These are phyloP conservation scores for Eulacestoma nigropectus DNA, from an alignment of 2,113 vertebrate genomes.

Conservation along the genomic window DNA sequence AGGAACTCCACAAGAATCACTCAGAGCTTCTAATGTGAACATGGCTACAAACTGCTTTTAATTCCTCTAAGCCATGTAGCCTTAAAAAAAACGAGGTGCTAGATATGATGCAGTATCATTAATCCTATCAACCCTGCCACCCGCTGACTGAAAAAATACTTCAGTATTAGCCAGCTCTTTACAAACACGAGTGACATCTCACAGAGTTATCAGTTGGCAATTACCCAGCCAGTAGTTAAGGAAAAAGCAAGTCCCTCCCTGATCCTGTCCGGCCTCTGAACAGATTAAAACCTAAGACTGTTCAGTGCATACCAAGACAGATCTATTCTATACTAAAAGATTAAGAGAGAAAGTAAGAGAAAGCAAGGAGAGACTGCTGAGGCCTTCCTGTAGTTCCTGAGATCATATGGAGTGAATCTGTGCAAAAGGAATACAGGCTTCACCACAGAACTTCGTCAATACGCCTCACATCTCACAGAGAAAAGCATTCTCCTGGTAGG, in stretches of 20 bases:
- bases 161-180: background rate
- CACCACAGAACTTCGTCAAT: fast-evolving
- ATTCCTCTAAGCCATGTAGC: background rate
- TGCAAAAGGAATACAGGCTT: background rate
- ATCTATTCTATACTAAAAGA: background rate
- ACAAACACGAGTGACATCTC: background rate
- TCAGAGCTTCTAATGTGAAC: background rate
- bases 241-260: background rate
- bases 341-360: background rate
- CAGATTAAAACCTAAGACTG: background rate
- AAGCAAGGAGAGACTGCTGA: background rate
- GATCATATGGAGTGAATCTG: background rate
- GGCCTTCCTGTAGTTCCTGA: background rate
- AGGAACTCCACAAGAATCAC: background rate
- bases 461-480: background rate
- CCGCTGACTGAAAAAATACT: background rate
- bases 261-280: background rate
- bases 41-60: background rate
- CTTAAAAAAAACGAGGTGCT: background rate
- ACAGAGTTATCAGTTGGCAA: background rate
- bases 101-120: background rate
- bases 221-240: background rate
- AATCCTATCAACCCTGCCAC: conserved; percentile 8
- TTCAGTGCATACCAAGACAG: background rate
- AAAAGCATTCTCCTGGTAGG: background rate